phyloP scores from a whole-genome alignment of 1,140 invertebrate genomes.

The Cherax destructor region DNA sequence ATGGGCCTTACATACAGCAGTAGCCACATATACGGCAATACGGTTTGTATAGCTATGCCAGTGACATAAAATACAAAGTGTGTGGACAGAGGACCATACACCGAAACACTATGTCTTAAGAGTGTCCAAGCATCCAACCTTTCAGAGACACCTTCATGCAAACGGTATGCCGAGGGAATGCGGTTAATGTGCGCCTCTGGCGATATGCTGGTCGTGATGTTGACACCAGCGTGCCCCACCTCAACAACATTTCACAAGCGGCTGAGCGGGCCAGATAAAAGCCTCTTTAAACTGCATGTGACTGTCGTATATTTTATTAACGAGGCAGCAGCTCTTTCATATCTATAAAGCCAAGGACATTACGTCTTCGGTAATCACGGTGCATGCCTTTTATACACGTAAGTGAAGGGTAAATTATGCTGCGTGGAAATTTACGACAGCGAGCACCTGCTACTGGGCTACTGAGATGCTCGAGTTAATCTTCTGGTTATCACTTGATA shows the following conservation, averaged over 20 bases:
- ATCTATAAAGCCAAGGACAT: not conserved
- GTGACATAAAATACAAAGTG: too few relatives aligned
- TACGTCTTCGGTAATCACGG: constrained; percentile 6
- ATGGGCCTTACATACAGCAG: too few relatives aligned
- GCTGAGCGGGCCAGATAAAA: not conserved
- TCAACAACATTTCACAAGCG: not conserved
- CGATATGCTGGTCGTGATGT: too few relatives aligned
- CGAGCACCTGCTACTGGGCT: constrained; percentile 4
- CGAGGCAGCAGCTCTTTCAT: not conserved
- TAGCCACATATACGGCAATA: too few relatives aligned
- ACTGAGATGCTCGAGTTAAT: not conserved
- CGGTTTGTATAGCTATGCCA: too few relatives aligned
- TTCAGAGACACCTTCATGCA: too few relatives aligned
- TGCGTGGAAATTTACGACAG: not conserved
- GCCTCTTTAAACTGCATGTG: not conserved
- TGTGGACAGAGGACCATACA: too few relatives aligned
- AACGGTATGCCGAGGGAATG: too few relatives aligned
- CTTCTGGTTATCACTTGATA: not conserved
- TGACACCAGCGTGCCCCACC: not conserved
- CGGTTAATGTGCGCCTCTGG: too few relatives aligned
- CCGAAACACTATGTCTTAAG: too few relatives aligned
- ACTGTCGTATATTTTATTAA: constrained; percentile 16
- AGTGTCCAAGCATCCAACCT: too few relatives aligned
- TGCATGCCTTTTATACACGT: constrained; percentile 1
- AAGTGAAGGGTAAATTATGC: constrained; percentile 15